phyloP scores from a whole-genome alignment of 2,113 vertebrate genomes.

The Otus sunia region DNA sequence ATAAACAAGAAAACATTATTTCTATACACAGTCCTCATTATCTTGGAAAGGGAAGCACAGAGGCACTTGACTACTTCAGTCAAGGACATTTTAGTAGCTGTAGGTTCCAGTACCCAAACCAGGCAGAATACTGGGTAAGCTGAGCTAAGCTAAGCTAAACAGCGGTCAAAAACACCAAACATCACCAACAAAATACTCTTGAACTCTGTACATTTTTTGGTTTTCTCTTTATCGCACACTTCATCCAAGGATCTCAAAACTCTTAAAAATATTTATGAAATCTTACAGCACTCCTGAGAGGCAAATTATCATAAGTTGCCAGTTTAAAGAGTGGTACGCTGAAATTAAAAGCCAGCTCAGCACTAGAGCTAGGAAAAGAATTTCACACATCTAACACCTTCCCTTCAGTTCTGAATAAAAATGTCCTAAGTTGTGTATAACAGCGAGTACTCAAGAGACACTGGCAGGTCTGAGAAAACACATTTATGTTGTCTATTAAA shows the following conservation, averaged over 20 bases:
- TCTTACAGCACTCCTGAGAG: neutral
- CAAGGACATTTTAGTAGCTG: neutral
- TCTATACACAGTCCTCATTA: rapidly evolving
- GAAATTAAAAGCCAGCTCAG: conserved; percentile 17
- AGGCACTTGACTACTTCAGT: neutral
- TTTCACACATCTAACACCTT: neutral
- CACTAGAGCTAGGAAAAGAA: neutral
- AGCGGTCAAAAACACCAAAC: neutral
- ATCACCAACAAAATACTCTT: neutral
- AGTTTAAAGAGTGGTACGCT: neutral
- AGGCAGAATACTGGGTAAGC: neutral
- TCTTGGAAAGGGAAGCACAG: neutral
- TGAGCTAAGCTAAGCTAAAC: neutral
- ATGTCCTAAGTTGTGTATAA: neutral
- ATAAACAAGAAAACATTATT: neutral
- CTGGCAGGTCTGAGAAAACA: neutral
- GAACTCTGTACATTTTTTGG: neutral
- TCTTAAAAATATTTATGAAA: conserved; percentile 27
- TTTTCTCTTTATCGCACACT: neutral
- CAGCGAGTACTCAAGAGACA: neutral
- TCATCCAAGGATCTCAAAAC: neutral
- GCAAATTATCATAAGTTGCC: neutral
- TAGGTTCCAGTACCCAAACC: neutral
- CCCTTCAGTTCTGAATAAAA: neutral
- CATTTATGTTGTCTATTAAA: neutral